A percentile compares a stretch with the other conserved stretches of the same genome.
Conservation (phyloP, 2,797 vertebrate genomes). For the Thaleichthys pacificus region DNA sequence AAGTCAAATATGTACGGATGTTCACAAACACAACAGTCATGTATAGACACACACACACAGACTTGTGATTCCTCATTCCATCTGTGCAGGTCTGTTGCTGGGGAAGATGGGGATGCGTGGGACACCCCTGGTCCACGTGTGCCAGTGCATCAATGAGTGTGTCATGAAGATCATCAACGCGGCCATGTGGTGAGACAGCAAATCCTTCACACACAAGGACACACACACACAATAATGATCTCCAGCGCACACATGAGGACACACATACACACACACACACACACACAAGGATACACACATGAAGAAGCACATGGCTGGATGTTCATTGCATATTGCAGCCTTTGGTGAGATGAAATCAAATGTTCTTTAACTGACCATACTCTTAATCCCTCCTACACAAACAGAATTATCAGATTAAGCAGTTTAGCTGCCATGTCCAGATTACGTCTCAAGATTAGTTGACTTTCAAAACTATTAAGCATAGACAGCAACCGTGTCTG, state of each 20-base stretch:
- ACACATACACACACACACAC: neutral
- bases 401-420: constrained; percentile 8
- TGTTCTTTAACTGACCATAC: neutral
- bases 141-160: constrained; percentile 87
- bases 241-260: neutral
- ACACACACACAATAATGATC: neutral
- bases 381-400: neutral
- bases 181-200: constrained; percentile 79
- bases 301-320: neutral
- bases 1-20: neutral
- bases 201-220: neutral
- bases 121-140: constrained; percentile 83
- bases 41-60: neutral
- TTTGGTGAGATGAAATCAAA: neutral
- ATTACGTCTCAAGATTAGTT: constrained; percentile 56
- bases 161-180: constrained; percentile 91
- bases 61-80: constrained; percentile 20
- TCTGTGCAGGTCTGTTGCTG: constrained; percentile 78
- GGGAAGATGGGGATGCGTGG: constrained; percentile 88
- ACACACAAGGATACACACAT: neutral
- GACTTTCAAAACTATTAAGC: neutral
- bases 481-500: constrained; percentile 1
- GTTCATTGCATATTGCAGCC: neutral
- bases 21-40: neutral
- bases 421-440: constrained; percentile 23